Evolutionary conservation across 1,140 invertebrate species (phyloP), one percentile per base, ranked within the genome.

Genomic region (Monochamus saltuarius): DNA sequence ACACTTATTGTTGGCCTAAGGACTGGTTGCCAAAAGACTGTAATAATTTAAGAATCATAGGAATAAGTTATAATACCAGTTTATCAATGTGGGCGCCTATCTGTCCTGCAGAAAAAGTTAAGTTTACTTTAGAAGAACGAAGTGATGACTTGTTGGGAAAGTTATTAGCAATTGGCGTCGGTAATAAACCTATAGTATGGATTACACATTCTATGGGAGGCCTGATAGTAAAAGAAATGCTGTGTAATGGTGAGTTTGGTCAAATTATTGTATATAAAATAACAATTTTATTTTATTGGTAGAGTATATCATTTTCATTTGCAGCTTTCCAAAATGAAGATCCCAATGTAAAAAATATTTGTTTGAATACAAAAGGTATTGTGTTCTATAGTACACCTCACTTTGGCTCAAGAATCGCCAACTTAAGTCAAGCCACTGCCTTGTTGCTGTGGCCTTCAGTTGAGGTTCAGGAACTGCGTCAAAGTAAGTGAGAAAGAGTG

Each of bases 191-290:
- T 6, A 82, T 91, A 55, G 81, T 93, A 53, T 93, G 89, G 88
- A 79, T 92, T 16, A 85, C 88, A 13, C 91, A 94, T 77, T 93
- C 90, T 3, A 92, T 93, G 90, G 91, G 91, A 67, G 91, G 90
- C 43, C 79, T 94, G 11, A 79, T 93, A 42, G 86, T 91, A 1
- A 93, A 94, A 78, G 83, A 90, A 66, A 85, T 92, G 62, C 71
- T 92, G 7, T 74, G 82, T 0, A 79, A 84, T 76, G 79, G 80
- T 82, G 62, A 66, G 45, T 66, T n/a, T n/a, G n/a, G n/a, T n/a
- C n/a, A 42, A 9, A 37, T 35, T 16, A 56, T 13, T n/a, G 4
- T 14, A 34, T 35, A 35, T 2, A 6, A 37, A 16, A 17, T 8
- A 10, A 11, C 11, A 37, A 7, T 13, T 36, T 29, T 14, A 7